Evolutionary conservation across 2,888 invertebrate genomes (phyloP).

Genomic region (Cephus pulcher): DNA sequence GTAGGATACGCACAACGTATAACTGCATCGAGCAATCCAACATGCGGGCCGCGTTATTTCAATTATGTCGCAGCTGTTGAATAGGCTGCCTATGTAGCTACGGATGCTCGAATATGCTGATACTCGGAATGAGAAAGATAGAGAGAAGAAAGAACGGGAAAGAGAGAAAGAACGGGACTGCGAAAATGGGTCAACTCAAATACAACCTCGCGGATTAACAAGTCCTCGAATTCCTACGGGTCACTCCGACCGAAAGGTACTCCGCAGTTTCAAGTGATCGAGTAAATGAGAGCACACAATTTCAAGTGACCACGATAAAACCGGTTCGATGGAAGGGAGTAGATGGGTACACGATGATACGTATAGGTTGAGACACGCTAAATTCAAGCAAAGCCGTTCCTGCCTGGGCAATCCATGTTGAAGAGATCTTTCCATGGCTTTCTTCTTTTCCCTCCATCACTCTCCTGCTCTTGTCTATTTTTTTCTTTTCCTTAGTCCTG

Average conservation of each 20-base stretch:
- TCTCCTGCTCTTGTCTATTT: neutral
- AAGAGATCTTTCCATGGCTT: neutral
- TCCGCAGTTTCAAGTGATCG: neutral
- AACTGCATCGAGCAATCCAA: neutral
- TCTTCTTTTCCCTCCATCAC: neutral
- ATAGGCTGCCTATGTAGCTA: neutral
- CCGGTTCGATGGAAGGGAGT: neutral
- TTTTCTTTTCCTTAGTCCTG: neutral
- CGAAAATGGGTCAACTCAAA: slow-evolving; percentile 1
- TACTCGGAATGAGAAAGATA: neutral
- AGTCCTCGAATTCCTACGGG: neutral
- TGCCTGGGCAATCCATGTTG: neutral
- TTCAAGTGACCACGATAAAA: neutral
- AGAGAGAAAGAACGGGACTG: neutral
- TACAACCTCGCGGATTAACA: neutral
- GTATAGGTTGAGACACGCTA: neutral
- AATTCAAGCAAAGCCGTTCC: neutral
- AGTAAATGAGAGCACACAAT: neutral
- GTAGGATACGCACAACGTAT: neutral
- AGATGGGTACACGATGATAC: neutral
- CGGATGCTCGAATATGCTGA: neutral
- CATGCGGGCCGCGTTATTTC: neutral
- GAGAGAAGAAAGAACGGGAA: no score
- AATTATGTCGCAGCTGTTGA: slow-evolving; percentile 3
- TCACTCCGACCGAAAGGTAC: neutral